Conservation (phyloP, 2,797 vertebrate genomes). For the Pseudochirops corinnae region DNA sequence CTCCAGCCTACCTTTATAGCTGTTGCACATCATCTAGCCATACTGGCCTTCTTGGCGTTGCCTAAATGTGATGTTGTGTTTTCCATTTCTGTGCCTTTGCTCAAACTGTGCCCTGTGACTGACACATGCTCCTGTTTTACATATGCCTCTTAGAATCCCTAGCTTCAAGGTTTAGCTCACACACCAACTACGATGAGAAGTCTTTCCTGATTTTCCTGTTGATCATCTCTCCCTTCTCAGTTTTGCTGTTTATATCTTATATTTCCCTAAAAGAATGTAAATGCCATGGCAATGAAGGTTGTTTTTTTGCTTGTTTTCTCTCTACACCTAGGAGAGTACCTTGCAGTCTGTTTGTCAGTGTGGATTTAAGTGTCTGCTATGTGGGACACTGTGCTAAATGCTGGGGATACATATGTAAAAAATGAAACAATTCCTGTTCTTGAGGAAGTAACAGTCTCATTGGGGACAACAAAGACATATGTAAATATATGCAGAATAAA, state of each 20-base stretch:
- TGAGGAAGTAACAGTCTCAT: background rate
- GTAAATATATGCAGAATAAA: background rate
- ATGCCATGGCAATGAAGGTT: background rate
- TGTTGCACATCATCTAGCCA: background rate
- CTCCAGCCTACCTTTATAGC: background rate
- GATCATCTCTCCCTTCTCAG: background rate
- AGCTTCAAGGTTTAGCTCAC: background rate
- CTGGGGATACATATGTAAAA: background rate
- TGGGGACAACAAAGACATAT: background rate
- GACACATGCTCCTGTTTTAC: background rate
- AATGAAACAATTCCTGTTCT: background rate
- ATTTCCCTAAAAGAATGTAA: background rate
- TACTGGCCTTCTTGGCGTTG: background rate
- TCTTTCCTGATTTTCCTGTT: background rate
- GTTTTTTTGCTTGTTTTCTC: background rate
- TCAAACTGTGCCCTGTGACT: background rate
- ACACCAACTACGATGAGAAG: background rate
- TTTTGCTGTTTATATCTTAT: background rate
- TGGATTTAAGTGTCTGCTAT: background rate
- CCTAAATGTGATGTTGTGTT: background rate
- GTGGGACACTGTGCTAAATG: background rate
- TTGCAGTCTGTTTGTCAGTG: background rate
- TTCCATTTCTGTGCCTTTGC: background rate
- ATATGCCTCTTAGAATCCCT: too few species aligned
- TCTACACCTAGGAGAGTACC: background rate